Conservation (phyloP, 2,888 invertebrate species). For the Drosophila villosipedis region DNA sequence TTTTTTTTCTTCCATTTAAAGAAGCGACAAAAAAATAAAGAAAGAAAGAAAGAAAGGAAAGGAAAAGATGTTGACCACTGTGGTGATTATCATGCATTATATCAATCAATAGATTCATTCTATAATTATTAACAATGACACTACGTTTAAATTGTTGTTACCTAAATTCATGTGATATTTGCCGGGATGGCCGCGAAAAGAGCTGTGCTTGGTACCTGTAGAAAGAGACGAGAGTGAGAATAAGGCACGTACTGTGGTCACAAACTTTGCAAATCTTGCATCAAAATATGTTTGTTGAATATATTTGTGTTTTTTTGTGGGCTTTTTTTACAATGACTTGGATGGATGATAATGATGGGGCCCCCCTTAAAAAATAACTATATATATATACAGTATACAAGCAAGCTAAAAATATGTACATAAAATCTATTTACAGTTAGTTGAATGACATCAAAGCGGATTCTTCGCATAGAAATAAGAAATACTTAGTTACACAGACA, state of each 20-base stretch:
- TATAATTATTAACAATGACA: slow-evolving; percentile 68
- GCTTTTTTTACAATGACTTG: slow-evolving; percentile 42
- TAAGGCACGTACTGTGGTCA: slow-evolving; percentile 16
- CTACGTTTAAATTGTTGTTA: slow-evolving; percentile 71
- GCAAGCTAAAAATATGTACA: slow-evolving; percentile 28
- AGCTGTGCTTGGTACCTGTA: slow-evolving; percentile 84
- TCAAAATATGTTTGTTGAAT: slow-evolving; percentile 26
- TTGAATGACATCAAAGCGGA: slow-evolving; percentile 56
- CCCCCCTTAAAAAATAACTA: background rate
- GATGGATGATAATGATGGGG: slow-evolving; percentile 27
- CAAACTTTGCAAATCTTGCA: slow-evolving; percentile 41
- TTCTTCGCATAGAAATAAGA: slow-evolving; percentile 19
- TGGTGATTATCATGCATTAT: slow-evolving; percentile 48
- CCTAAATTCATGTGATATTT: slow-evolving; percentile 85
- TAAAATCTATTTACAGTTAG: slow-evolving; percentile 68
- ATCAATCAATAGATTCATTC: slow-evolving; percentile 33
- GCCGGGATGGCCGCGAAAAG: slow-evolving; percentile 84
- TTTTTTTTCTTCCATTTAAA: background rate
- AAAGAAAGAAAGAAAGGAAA: background rate
- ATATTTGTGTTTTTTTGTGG: slow-evolving; percentile 15
- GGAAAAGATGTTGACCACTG: background rate
- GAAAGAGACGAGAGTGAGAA: slow-evolving; percentile 60
- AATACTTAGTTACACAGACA: slow-evolving; percentile 28
- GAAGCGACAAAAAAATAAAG: background rate
- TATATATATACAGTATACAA: slow-evolving; percentile 24